Evolutionary conservation across 1,140 invertebrate genomes (phyloP).

Genomic region (Leptonema lineaticorne): DNA sequence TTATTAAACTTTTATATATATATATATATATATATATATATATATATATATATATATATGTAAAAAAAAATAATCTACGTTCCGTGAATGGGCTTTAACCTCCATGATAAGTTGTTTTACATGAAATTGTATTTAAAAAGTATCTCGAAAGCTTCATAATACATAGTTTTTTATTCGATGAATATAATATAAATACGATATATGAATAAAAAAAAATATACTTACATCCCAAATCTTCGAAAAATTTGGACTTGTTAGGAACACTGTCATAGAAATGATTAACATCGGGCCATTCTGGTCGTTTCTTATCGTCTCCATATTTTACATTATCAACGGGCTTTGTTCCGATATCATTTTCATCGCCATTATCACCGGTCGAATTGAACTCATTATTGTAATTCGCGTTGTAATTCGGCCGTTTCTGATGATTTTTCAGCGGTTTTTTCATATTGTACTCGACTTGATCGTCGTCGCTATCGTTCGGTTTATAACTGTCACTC

Average conservation of each 20-base stretch:
- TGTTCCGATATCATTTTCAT: neutral
- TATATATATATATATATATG: too few relatives aligned
- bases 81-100: too few relatives aligned
- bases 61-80: too few relatives aligned
- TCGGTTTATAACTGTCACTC: conserved; percentile 21
- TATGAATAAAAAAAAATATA: too few relatives aligned
- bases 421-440: conserved; percentile 1
- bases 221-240: conserved; percentile 61
- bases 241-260: conserved; percentile 53
- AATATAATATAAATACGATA: too few relatives aligned
- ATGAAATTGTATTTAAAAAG: too few relatives aligned
- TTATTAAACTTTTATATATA: too few relatives aligned
- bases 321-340: neutral
- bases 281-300: conserved; percentile 6
- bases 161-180: too few relatives aligned
- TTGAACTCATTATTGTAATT: neutral
- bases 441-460: conserved; percentile 16
- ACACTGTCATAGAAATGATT: conserved; percentile 40
- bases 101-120: too few relatives aligned
- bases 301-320: conserved; percentile 17
- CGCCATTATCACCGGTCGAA: neutral
- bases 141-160: too few relatives aligned
- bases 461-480: conserved; percentile 9
- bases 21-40: too few relatives aligned
- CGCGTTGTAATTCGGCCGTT: conserved; percentile 13